Conservation (phyloP, 2,888 invertebrate species). For the Andrena haemorrhoa region DNA sequence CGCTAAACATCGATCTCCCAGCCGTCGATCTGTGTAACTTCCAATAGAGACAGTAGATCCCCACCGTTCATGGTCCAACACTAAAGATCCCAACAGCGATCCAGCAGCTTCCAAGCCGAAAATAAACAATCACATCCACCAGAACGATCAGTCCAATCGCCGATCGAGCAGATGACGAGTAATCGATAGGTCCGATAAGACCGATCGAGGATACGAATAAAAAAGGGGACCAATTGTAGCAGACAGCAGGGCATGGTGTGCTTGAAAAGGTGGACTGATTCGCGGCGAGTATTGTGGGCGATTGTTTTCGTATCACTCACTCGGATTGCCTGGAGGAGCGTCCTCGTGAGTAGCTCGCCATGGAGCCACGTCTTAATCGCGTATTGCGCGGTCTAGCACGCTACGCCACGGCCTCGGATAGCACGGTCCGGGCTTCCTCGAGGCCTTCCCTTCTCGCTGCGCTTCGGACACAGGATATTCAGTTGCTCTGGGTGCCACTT, state of each 20-base stretch:
- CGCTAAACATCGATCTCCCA: constrained; percentile 12
- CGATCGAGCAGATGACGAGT: not conserved
- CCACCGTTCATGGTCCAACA: not conserved
- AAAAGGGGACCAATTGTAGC: not conserved
- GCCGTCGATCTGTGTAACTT: not conserved
- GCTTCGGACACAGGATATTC: constrained; percentile 28
- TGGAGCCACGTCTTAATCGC: constrained; percentile 34
- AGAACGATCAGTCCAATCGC: not conserved
- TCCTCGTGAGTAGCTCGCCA: constrained; percentile 57
- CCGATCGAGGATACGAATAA: not conserved
- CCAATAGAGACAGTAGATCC: constrained; percentile 1
- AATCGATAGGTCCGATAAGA: not conserved
- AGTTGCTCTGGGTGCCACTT: constrained; percentile 42
- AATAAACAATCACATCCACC: not conserved
- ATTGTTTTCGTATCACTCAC: constrained; percentile 45
- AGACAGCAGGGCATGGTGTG: not conserved
- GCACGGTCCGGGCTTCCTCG: constrained; percentile 16
- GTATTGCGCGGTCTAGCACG: constrained; percentile 23
- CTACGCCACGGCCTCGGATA: constrained; percentile 21
- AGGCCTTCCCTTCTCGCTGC: constrained; percentile 8
- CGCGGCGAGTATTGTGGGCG: not conserved
- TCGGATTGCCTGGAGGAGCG: constrained; percentile 63
- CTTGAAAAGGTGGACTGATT: not conserved
- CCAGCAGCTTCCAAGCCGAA: not conserved
- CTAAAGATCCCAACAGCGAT: not conserved